Evolutionary conservation across 1,140 invertebrate genomes (phyloP).

Genomic region (Leptestheria dahalacensis): DNA sequence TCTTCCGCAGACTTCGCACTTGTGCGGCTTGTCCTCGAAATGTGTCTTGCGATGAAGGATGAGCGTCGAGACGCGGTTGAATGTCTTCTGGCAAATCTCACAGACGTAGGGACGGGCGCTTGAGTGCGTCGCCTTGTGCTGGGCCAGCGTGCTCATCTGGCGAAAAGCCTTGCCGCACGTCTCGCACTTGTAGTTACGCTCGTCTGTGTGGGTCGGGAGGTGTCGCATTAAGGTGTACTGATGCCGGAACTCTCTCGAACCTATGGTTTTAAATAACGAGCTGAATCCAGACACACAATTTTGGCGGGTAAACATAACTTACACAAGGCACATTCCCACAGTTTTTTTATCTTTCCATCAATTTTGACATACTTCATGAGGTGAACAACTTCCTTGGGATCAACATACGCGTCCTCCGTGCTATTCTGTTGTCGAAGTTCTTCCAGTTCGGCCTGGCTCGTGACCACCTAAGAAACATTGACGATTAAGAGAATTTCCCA

Average conservation of each 20-base stretch:
- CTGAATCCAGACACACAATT: too few relatives aligned
- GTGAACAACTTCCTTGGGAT: conserved; percentile 27
- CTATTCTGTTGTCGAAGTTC: neutral
- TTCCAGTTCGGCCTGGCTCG: conserved; percentile 5
- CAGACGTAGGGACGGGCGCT: conserved; percentile 51
- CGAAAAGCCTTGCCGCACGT: conserved; percentile 64
- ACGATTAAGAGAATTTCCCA: neutral
- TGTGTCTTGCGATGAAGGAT: conserved; percentile 61
- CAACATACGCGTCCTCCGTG: neutral
- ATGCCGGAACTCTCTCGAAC: conserved; percentile 52
- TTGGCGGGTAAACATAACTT: conserved; percentile 30
- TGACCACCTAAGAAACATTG: neutral
- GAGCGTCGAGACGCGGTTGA: conserved; percentile 54
- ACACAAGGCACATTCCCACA: conserved; percentile 50
- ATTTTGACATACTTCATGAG: conserved; percentile 46
- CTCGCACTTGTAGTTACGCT: conserved; percentile 62
- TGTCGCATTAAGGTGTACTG: conserved; percentile 65
- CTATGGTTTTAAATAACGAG: too few relatives aligned
- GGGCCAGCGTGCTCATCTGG: conserved; percentile 52
- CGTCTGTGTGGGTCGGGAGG: conserved; percentile 62
- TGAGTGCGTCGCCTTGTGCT: conserved; percentile 56
- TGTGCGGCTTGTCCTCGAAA: conserved; percentile 50
- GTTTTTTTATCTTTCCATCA: conserved; percentile 42
- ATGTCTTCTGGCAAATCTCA: conserved; percentile 55
- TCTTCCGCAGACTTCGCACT: conserved; percentile 52